These are phyloP conservation scores for Globia sparganii DNA, from an alignment of 2,888 invertebrate species.

Conservation along the genomic window DNA sequence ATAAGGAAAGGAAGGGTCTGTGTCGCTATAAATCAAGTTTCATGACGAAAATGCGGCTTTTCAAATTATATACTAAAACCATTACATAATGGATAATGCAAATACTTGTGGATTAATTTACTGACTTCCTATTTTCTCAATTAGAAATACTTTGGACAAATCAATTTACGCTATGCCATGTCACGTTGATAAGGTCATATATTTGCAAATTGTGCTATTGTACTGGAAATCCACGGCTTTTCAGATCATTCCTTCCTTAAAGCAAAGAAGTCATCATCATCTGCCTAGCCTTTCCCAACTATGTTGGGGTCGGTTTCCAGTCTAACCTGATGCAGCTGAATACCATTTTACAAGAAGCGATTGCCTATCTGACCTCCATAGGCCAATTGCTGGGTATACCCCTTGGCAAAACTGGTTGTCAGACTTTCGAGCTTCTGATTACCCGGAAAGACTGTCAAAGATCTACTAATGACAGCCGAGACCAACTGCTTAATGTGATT, in stretches of 20 bases:
- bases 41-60: slow-evolving; percentile 62
- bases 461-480: no score
- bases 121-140: neutral
- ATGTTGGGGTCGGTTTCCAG: no score
- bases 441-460: no score
- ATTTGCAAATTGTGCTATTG: neutral
- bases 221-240: neutral
- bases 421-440: no score
- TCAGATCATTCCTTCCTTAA: neutral
- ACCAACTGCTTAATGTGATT: no score
- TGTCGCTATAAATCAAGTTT: slow-evolving; percentile 70
- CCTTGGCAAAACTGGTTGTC: no score
- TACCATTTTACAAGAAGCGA: no score
- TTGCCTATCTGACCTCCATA: no score
- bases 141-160: neutral
- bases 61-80: slow-evolving; percentile 49
- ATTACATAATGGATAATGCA: slow-evolving; percentile 46
- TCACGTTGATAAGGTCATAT: neutral
- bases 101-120: slow-evolving; percentile 41
- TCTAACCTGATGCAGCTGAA: no score
- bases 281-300: no score
- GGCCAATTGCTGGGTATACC: no score
- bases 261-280: no score
- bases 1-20: slow-evolving; percentile 68
- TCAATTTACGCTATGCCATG: neutral